Evolutionary conservation across 2,797 vertebrate genomes (phyloP), one percentile per base, ranked within the genome.

Genomic region (Etheostoma nigrum): DNA sequence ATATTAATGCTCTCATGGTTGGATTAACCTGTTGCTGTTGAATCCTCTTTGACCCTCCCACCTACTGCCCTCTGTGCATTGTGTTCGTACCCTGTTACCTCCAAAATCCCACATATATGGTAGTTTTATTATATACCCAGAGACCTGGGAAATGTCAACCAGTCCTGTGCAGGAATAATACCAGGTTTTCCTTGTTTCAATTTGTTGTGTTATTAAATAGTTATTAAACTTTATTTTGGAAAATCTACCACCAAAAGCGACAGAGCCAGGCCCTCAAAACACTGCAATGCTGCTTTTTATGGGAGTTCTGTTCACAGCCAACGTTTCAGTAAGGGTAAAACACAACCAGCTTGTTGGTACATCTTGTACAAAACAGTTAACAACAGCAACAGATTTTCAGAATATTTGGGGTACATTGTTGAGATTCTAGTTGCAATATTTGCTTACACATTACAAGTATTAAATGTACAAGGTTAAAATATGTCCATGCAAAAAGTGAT

Each of bases 251-350:
- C 16, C 30, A 86, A 87, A 82, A 82, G 83, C 87, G 86, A 89
- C 82, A 83, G 84, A 87, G 79, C 77, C 82, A 86, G 78, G 72
- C 78, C 86, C 90, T 92, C 85, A 72, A 63, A 86, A 91, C 86
- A 76, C 87, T 88, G 88, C 91, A 87, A 86, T 63, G 55, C 68
- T 59, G 77, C 79, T 71, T 87, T 84, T 91, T 86, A 90, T 86
- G 75, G 87, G 89, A 92, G 73, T 67, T 79, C 10, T 30, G 11
- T 42, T 54, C 12, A 44, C 18, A 33, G 61, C 45, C 25, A 33
- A n/a, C 19, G 19, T 81, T 87, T 90, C 78, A 84, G 83, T 76
- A 53, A 63, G 76, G 67, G 58, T 87, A 77, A 89, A 91, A 88
- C 68, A 79, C 64, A 78, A 86, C 67, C 77, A 76, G 76, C 65